Conservation (phyloP, 2,797 vertebrate genomes). For the Clarias pachynema region DNA sequence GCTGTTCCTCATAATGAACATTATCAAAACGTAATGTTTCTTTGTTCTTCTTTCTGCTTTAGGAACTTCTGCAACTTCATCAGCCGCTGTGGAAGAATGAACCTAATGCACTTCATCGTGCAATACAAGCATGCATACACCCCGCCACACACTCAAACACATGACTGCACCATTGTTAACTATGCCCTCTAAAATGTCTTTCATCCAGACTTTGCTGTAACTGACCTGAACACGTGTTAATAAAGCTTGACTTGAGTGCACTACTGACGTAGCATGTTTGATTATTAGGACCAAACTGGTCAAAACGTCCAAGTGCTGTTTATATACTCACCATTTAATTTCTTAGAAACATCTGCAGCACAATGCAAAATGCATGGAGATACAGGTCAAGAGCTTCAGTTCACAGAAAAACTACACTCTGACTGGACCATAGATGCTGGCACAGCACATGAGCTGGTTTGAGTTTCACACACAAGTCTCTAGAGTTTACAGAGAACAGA, state of each 20-base stretch:
- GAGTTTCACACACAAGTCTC: background rate
- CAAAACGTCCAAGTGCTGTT: background rate
- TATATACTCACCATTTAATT: background rate
- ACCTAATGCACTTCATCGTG: background rate
- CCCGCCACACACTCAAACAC: background rate
- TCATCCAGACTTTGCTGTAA: constrained; percentile 47
- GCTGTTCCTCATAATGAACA: background rate
- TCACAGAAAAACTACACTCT: background rate
- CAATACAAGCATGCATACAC: background rate
- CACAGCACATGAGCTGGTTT: background rate
- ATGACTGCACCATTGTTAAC: background rate
- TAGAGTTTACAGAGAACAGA: background rate
- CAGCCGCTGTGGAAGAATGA: background rate
- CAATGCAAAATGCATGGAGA: background rate
- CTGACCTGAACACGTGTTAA: constrained; percentile 62
- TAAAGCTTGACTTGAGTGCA: constrained; percentile 78
- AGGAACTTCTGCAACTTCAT: constrained; percentile 9
- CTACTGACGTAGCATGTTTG: background rate
- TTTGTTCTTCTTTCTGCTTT: background rate
- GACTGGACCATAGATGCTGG: background rate
- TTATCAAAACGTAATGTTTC: background rate
- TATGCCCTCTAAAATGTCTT: constrained; percentile 24
- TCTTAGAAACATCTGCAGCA: background rate
- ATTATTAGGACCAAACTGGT: background rate
- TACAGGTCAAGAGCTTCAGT: background rate